Conservation (phyloP, 2,113 vertebrate species). For the Gymnarchus niloticus region DNA sequence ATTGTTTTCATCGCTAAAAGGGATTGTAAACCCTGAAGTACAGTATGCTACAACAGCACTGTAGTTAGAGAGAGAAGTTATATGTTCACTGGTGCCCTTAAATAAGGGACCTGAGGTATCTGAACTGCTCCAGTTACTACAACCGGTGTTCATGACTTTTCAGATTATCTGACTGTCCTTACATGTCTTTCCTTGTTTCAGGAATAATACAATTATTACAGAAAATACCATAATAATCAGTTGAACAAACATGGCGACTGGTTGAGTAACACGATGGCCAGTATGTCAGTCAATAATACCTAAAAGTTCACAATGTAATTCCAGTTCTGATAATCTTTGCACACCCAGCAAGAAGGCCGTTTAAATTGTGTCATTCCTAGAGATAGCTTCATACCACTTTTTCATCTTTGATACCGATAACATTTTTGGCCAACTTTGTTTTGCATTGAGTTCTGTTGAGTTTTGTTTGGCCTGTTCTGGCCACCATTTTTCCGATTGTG, state of each 20-base stretch:
- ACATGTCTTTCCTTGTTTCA: too few relatives aligned
- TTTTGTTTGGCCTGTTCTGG: too few relatives aligned
- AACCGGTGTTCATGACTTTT: background rate
- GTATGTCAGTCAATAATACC: background rate
- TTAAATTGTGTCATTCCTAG: background rate
- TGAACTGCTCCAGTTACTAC: background rate
- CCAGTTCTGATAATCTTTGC: background rate
- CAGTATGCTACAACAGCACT: too few relatives aligned
- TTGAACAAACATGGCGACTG: too few relatives aligned
- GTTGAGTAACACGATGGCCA: background rate
- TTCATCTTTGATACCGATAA: too few relatives aligned
- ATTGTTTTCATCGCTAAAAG: background rate
- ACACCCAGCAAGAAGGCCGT: too few relatives aligned
- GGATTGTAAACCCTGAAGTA: background rate
- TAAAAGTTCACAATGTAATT: background rate
- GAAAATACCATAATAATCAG: background rate
- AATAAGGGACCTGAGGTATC: background rate
- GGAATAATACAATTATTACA: background rate
- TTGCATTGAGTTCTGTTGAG: too few relatives aligned
- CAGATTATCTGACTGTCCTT: background rate
- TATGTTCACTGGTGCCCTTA: background rate
- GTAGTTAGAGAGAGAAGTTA: too few relatives aligned
- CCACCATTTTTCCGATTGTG: too few relatives aligned
- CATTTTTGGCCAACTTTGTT: too few relatives aligned
- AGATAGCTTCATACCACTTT: background rate